Evolutionary conservation across 2,113 vertebrate species (phyloP).

Genomic region (Limanda limanda): DNA sequence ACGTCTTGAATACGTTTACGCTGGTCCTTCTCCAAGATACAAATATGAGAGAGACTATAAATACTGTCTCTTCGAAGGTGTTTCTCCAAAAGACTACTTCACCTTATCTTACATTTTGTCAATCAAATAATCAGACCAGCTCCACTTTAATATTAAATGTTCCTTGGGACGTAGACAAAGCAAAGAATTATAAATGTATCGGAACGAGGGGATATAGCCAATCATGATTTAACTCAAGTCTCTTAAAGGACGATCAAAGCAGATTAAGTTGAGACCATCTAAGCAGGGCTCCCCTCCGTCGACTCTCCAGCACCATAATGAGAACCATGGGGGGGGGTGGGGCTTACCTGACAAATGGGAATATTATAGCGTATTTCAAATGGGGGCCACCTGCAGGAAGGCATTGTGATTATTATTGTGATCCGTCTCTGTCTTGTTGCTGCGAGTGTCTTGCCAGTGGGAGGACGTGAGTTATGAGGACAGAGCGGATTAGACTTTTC

Average conservation of each 20-base stretch:
- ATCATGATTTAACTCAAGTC: slow-evolving; percentile 38
- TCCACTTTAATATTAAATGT: background rate
- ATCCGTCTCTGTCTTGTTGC: slow-evolving; percentile 80
- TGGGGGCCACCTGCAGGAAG: slow-evolving; percentile 71
- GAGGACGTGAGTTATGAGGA: slow-evolving; percentile 71
- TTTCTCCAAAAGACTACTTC: too few relatives aligned
- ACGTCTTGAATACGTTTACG: background rate
- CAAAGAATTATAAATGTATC: slow-evolving; percentile 22
- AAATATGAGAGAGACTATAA: too few relatives aligned
- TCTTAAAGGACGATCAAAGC: slow-evolving; percentile 56
- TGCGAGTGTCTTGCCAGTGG: slow-evolving; percentile 55
- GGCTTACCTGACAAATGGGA: slow-evolving; percentile 71
- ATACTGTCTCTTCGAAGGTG: too few relatives aligned
- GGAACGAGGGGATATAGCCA: slow-evolving; percentile 22
- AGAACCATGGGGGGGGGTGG: slow-evolving; percentile 49
- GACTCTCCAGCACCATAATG: slow-evolving; percentile 54
- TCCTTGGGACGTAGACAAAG: background rate
- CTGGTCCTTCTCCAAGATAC: too few relatives aligned
- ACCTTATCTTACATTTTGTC: background rate
- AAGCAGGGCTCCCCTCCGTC: slow-evolving; percentile 39
- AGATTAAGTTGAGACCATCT: slow-evolving; percentile 42
- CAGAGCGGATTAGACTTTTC: slow-evolving; percentile 32
- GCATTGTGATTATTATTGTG: slow-evolving; percentile 75
- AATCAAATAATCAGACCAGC: background rate
- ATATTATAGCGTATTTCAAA: slow-evolving; percentile 71